Conservation (phyloP, 2,113 vertebrate species). For the Sylvia atricapilla region DNA sequence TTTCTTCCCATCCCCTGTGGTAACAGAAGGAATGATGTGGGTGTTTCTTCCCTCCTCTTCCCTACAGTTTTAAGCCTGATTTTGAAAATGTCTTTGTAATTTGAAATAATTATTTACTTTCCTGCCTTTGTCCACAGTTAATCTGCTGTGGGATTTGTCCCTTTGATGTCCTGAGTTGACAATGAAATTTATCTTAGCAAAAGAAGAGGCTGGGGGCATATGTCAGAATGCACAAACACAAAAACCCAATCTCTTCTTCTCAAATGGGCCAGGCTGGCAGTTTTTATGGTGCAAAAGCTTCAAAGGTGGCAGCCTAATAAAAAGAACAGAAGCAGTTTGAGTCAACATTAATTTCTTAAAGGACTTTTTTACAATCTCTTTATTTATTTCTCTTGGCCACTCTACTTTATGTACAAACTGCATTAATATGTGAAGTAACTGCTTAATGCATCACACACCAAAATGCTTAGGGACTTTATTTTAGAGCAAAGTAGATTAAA, state of each 20-base stretch:
- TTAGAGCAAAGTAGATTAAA: neutral
- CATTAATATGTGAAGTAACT: neutral
- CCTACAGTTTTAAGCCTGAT: neutral
- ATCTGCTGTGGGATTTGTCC: neutral
- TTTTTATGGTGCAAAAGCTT: neutral
- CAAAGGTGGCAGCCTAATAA: neutral
- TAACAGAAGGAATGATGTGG: neutral
- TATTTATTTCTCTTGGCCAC: slow-evolving; percentile 1
- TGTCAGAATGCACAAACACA: neutral
- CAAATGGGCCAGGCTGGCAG: neutral
- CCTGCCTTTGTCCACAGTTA: neutral
- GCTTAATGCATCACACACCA: neutral
- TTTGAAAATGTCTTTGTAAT: neutral
- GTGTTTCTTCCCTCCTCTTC: neutral
- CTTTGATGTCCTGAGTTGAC: neutral
- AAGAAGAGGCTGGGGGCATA: neutral
- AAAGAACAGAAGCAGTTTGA: neutral
- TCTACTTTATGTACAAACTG: neutral
- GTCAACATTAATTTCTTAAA: neutral
- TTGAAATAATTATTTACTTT: neutral
- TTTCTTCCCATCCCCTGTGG: neutral
- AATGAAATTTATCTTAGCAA: neutral
- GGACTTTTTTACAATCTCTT: neutral
- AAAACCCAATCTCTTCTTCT: neutral
- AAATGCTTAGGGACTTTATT: neutral